phyloP scores from a whole-genome alignment of 2,113 vertebrate species.

The Pyrgilauda ruficollis region DNA sequence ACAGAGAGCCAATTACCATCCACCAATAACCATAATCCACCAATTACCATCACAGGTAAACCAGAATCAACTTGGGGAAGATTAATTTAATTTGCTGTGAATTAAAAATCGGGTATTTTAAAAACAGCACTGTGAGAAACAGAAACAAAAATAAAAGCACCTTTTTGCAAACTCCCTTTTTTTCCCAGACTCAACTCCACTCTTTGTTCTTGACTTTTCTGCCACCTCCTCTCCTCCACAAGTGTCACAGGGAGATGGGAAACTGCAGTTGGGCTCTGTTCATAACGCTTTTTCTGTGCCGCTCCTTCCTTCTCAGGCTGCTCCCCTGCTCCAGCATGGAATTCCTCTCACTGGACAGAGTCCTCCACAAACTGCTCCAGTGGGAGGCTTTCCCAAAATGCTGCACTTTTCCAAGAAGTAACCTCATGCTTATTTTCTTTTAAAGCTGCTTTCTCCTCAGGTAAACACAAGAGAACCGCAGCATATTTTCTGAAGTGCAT shows the following conservation, averaged over 20 bases:
- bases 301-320: background rate
- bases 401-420: background rate
- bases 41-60: background rate
- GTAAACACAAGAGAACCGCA: background rate
- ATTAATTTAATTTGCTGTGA: background rate
- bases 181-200: background rate
- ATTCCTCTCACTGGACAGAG: background rate
- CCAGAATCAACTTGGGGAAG: background rate
- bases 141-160: background rate
- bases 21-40: background rate
- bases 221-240: background rate
- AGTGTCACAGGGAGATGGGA: background rate
- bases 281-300: accelerated
- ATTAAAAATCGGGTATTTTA: background rate
- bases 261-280: accelerated
- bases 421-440: background rate
- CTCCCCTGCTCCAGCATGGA: background rate
- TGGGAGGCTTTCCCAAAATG: background rate
- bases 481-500: background rate
- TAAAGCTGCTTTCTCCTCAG: background rate
- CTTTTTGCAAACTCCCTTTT: background rate
- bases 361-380: background rate
- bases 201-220: background rate
- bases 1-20: background rate
- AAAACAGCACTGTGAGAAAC: background rate